Evolutionary conservation across 2,797 vertebrate species (phyloP).

Genomic region (Enteromius radiatus): DNA sequence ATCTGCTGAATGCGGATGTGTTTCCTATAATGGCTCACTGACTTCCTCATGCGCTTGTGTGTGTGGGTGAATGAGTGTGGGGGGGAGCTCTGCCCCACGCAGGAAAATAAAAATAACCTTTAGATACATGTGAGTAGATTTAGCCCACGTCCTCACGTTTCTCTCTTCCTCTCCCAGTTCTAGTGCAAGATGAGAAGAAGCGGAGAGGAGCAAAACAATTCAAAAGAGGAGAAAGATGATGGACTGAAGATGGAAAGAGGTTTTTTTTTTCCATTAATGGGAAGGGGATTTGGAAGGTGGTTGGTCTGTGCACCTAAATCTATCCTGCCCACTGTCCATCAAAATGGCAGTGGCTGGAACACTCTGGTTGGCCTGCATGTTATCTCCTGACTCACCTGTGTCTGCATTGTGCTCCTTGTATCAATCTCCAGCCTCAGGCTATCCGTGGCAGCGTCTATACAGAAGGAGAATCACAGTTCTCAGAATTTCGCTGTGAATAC

Average conservation of each 20-base stretch:
- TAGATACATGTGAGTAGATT: constrained; percentile 79
- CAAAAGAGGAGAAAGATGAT: background rate
- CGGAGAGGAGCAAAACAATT: background rate
- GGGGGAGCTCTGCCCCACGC: constrained; percentile 68
- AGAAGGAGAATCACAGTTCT: constrained; percentile 26
- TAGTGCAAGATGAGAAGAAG: constrained; percentile 9
- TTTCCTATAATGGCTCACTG: constrained; percentile 56
- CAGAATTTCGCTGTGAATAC: constrained; percentile 18
- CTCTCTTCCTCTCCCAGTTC: constrained; percentile 37
- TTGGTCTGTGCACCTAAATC: background rate
- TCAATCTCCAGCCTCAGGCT: constrained; percentile 26
- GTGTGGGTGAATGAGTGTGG: constrained; percentile 24
- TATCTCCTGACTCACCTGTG: constrained; percentile 50
- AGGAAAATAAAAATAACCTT: constrained; percentile 79
- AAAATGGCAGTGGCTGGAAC: constrained; percentile 34
- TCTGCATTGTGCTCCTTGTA: constrained; percentile 45
- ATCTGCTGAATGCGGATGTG: constrained; percentile 33
- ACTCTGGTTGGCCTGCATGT: constrained; percentile 24
- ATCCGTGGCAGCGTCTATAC: constrained; percentile 27
- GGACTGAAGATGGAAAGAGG: background rate
- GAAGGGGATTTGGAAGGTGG: background rate
- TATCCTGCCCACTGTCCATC: constrained; percentile 34
- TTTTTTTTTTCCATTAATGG: background rate
- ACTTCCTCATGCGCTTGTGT: constrained; percentile 54
- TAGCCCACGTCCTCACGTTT: constrained; percentile 69